Base-by-base conservation (phyloP, 2,113 vertebrate species). In the Ictalurus punctatus region DNA sequence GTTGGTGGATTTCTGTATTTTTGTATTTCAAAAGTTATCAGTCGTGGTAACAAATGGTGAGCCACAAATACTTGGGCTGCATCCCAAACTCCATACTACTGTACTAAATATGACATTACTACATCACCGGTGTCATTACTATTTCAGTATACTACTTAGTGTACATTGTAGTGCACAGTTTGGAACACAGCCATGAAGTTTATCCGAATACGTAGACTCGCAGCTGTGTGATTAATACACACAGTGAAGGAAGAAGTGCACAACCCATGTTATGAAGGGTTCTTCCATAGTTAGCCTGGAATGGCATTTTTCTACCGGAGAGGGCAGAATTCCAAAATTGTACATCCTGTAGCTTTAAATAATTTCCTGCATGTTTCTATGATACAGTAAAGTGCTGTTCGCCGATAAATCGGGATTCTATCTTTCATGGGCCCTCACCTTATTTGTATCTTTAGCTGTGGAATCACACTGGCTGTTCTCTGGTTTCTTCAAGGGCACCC, bases 401-500 rank as follows among this genome's bases (percentile, higher is more conserved):
- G n/a, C 4, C 1, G 3, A 21, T 81, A 23, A 14, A 83, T 34
- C 56, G 16, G 30, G 4, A n/a, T 30, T 25, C 17, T 14, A 6
- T 27, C 30, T 83, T 63, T 83, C 34, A 44, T 8, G 12, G 52
- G 8, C 8, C 16, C 87, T 92, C 94, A 98, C 97, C 97, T 96
- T 92, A 0, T 97, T 96, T 89, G 95, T 95, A 90, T 97, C 97
- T 91, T 95, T 96, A 40, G 96, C 95, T 0, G 96, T 97, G 6
- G 96, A 96, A 40, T 97, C 97, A 0, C 98, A 99, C 48, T 96
- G 93, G 88, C 92, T 95, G 91, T 97, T 96, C 82, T 94, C 95
- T 86, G 98, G 98, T 91, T 96, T 97, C 89, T 91, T 92, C 88
- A 98, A 93, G 6, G 95, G 96, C 81, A 95, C 93, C 98, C 98